Base-by-base conservation (phyloP, 1,140 invertebrate genomes). In the Dendrolimus kikuchii region DNA sequence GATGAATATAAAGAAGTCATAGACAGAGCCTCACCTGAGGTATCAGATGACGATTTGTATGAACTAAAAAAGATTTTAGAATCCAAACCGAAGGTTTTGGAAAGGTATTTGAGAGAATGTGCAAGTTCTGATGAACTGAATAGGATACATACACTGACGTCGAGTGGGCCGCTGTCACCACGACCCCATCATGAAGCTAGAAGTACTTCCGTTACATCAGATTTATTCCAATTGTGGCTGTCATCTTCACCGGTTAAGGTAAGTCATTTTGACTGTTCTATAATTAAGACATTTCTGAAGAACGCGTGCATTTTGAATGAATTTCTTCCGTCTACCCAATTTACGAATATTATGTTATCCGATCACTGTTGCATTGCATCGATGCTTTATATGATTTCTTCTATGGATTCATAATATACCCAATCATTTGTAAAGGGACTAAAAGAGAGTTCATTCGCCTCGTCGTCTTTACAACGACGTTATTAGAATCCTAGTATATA, bases 181-280 rank as follows among this genome's bases (percentile, higher is more conserved):
- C 89, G 93, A 46, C 82, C 79, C 0, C 72, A 63, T 39, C 77
- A 84, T 49, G 77, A 86, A 49, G 82, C 82, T 0, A 56, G 82
- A 47, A 86, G 82, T 61, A 93, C 94, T 54, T 95, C 94, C 45
- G 92, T 95, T 40, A 95, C 94, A 5, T 94, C 93, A 46, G 95
- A 96, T 71, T 87, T 96, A 44, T 95, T 96, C 75, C 94, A 95
- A 69, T 89, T 92, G 50, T 95, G 94, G 94, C 86, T 95, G 70
- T 90, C 92, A 9, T 90, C 92, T 38, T 93, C 92, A 54, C 92
- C 93, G 3, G 89, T 91, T 81, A 90, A 92, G 92, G 92, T 93
- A 42, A 64, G 80, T 69, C 36, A 7, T n/a, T 6, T 23, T 23
- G 23, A 23, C 3, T 23, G 23, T 23, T 23, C 23, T 3, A 9